Evolutionary conservation across 2,113 vertebrate species (phyloP).

Genomic region (Microcebus lehilahytsara): DNA sequence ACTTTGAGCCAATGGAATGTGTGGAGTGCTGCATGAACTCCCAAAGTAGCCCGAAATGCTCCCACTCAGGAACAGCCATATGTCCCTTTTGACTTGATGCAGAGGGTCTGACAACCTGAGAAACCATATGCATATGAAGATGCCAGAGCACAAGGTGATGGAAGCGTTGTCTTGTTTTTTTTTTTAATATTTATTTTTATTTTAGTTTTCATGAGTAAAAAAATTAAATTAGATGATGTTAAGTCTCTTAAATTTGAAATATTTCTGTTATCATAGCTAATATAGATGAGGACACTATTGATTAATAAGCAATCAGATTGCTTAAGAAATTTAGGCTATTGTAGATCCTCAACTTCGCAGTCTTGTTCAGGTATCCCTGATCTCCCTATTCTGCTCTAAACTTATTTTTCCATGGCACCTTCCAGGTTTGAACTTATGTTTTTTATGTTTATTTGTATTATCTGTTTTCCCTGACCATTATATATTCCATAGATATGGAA

Average conservation of each 20-base stretch:
- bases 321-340: neutral
- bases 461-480: neutral
- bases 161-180: neutral
- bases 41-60: neutral
- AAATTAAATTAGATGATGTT: neutral
- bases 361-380: neutral
- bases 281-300: neutral
- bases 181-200: neutral
- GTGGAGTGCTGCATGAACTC: neutral
- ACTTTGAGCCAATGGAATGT: neutral
- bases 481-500: neutral
- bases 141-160: neutral
- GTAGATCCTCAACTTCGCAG: neutral
- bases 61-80: neutral
- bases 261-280: neutral
- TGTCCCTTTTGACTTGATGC: neutral
- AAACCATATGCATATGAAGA: neutral
- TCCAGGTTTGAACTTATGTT: neutral
- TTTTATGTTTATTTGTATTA: neutral
- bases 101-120: neutral
- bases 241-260: neutral
- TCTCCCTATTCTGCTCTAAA: neutral
- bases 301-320: neutral
- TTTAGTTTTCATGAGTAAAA: neutral
- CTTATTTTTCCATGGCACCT: neutral